Conservation (phyloP, 2,797 vertebrate genomes). For the Vespertilio murinus region DNA sequence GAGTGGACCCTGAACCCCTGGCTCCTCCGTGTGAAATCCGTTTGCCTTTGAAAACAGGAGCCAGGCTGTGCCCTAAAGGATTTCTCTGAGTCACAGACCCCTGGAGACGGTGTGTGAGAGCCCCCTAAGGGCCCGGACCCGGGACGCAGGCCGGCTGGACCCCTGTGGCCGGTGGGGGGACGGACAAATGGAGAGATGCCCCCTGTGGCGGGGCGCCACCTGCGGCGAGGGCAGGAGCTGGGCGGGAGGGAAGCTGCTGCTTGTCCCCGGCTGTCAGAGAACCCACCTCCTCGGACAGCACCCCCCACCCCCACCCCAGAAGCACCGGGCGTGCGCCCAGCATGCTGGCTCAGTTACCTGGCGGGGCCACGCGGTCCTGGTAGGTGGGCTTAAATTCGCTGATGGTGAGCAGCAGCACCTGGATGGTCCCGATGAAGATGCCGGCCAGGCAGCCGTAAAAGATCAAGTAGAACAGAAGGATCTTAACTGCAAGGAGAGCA, state of each 20-base stretch:
- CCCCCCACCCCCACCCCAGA: neutral
- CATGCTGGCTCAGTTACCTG: conserved; percentile 88
- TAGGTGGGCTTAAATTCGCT: conserved; percentile 95
- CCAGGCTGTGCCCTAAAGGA: neutral
- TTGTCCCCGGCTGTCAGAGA: neutral
- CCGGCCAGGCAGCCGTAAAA: conserved; percentile 99
- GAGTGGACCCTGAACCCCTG: neutral
- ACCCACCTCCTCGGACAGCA: neutral
- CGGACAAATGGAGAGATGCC: neutral
- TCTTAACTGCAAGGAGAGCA: conserved; percentile 91
- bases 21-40: neutral
- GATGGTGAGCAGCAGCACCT: conserved; percentile 95
- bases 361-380: conserved; percentile 98
- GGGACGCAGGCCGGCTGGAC: fast-evolving
- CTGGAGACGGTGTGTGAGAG: neutral
- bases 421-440: conserved; percentile 98
- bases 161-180: neutral
- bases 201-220: neutral
- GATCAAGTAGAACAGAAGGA: conserved; percentile 95
- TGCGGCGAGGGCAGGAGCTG: neutral
- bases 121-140: neutral
- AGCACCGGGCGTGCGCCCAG: neutral
- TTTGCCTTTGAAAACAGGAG: neutral
- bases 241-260: neutral
- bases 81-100: neutral